Percentiles rank a stretch among this genome's conserved stretches.
phyloP scores from a whole-genome alignment of 2,113 vertebrate species.

The Sphyrna mokarran region DNA sequence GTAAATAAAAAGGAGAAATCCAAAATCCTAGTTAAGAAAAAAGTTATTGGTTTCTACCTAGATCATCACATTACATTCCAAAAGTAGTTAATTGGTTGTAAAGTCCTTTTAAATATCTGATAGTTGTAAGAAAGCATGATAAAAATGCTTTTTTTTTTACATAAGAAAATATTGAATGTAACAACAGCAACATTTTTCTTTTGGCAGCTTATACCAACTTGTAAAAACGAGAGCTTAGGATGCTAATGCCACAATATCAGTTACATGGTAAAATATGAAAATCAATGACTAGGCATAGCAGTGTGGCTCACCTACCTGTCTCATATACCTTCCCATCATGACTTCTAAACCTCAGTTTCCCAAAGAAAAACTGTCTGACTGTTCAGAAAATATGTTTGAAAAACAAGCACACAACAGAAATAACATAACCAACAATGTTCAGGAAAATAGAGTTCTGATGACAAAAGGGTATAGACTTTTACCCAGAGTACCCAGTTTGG shows the following conservation, averaged over 20 bases:
- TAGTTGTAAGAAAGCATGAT: neutral
- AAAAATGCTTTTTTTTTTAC: neutral
- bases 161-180: neutral
- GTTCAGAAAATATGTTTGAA: neutral
- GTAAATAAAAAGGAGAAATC: no score
- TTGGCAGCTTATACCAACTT: neutral
- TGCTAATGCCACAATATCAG: neutral
- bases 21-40: no score
- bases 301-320: neutral
- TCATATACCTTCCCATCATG: neutral
- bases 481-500: neutral
- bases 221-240: neutral
- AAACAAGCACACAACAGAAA: neutral
- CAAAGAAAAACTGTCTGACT: neutral
- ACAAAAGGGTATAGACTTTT: neutral
- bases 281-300: neutral
- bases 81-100: no score
- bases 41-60: no score
- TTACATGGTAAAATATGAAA: neutral
- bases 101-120: neutral
- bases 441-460: neutral
- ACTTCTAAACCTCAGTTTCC: neutral
- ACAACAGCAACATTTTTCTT: neutral
- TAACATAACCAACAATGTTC: neutral
- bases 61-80: no score